Base-by-base conservation (phyloP, 64 coral and sea anemone species). In the Actinia tenebrosa region DNA sequence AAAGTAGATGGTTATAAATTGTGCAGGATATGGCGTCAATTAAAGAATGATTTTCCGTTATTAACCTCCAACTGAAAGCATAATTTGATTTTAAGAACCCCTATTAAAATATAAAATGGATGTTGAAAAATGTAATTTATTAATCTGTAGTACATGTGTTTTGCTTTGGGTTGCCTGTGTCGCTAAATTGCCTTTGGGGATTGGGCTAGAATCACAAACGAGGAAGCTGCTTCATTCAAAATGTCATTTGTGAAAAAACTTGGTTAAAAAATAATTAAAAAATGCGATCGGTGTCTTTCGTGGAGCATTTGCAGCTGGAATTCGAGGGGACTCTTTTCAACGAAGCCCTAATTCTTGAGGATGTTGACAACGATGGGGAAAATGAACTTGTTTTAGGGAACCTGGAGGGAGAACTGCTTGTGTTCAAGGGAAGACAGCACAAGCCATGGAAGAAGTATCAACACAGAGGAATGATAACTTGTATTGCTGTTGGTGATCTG, bases 301-400 rank as follows among this genome's bases (percentile, higher is more conserved):
- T 99, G 16, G 97, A 99, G 46, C 88, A 89, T 71, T 45, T 99
- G 44, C 90, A 93, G 79, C 44, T 99, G 5, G 97, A 99, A 61
- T 93, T 99, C 72, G 80, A 60, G 9, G 97, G 94, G 1, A 95
- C 87, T 71, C 80, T 99, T 58, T 88, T 95, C 15, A 90, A 95
- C 16, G 90, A 95, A 79, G 91, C 88, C 22, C 42, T 99, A 10
- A 64, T 86, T 1, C 91, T 99, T 5, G 93, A 87, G 3, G 97
- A 99, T 83, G 91, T 99, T 17, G 93, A 99, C 20, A 95, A 99
- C 30, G 97, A 99, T 86, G 97, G 90, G 3, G 84, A 86, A 5
- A 77, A 77, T 22, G 97, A 99, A 71, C 88, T 99, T 0, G 78
- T 93, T 4, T n/a, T 99, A 0, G 97, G 93, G 17, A 94, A 99